Base-by-base conservation (phyloP, 2,113 vertebrate genomes). In the Jacana jacana region DNA sequence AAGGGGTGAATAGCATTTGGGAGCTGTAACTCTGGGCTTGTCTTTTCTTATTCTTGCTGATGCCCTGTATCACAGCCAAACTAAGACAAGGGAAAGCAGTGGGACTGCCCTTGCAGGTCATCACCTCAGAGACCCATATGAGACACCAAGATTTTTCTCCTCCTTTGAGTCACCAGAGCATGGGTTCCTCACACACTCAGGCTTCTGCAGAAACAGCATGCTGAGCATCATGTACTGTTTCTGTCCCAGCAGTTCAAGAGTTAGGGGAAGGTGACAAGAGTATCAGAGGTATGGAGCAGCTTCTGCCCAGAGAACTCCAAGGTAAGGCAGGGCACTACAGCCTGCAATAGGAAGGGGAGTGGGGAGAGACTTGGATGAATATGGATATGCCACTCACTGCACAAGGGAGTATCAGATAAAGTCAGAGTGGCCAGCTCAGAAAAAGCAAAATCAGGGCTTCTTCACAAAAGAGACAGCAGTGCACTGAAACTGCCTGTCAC, bases 351-450 rank as follows among this genome's bases (percentile, higher is more conserved):
- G 65, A 13, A 55, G 8, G 30, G 8, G 13, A 49, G 11, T 2
- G 3, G 7, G 11, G 24, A 46, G 14, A 65, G 7, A 17, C 3
- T 1, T 19, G 35, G 19, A 6, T 61, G 10, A 78, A 57, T 24
- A 39, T 22, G 24, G 19, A 60, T 52, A 17, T 81, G 10, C 27
- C 3, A 2, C 58, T 84, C 48, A 46, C 33, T 70, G n/a, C 12
- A 20, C 13, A 35, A 73, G 13, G 37, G 5, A 11, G 20, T 65
- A 23, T 18, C 16, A 48, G 6, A 35, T 52, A 37, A 78, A 75
- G 10, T 14, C 49, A 52, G 22, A 35, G 7, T 15, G 4, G 6
- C 6, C 0, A 0, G 17, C n/a, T 70, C 35, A 80, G 13, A 10
- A 31, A 54, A 37, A 63, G 24, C 3, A 24, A 51, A 10, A 11